These are phyloP conservation scores for Actenoides hombroni DNA, from an alignment of 2,113 vertebrate species.

Conservation along the genomic window DNA sequence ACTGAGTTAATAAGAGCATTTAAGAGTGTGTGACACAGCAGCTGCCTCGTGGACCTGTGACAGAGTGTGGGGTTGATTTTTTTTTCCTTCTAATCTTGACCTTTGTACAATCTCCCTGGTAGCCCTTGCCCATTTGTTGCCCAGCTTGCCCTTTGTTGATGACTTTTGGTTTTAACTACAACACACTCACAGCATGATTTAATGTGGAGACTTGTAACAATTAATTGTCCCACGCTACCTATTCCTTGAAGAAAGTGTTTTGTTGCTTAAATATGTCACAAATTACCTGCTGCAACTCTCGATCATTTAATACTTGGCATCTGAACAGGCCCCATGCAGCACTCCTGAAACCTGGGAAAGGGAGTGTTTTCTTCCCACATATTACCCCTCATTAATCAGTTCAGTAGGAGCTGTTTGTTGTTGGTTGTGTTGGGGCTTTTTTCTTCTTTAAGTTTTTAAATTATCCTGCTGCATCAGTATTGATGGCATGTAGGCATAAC, in stretches of 20 bases:
- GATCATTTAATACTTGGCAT: neutral
- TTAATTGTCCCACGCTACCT: neutral
- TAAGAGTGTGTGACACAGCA: neutral
- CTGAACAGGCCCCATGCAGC: neutral
- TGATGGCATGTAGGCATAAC: neutral
- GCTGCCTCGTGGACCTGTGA: neutral
- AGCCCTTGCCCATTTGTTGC: neutral
- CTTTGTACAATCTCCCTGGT: neutral
- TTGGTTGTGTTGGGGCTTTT: neutral
- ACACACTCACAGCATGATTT: neutral
- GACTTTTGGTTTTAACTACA: neutral
- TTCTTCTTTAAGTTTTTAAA: neutral
- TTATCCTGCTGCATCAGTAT: neutral
- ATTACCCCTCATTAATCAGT: neutral
- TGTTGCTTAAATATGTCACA: neutral
- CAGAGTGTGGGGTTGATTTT: accelerated
- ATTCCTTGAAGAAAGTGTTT: neutral
- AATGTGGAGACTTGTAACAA: neutral
- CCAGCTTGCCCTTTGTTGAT: neutral
- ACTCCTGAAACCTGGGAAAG: neutral
- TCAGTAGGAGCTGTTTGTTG: neutral
- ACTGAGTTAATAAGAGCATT: neutral
- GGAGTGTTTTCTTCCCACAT: neutral
- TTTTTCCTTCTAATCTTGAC: neutral
- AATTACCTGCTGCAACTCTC: neutral